These are phyloP conservation scores for Ischnura elegans DNA, from an alignment of 2,888 invertebrate genomes.

Conservation along the genomic window DNA sequence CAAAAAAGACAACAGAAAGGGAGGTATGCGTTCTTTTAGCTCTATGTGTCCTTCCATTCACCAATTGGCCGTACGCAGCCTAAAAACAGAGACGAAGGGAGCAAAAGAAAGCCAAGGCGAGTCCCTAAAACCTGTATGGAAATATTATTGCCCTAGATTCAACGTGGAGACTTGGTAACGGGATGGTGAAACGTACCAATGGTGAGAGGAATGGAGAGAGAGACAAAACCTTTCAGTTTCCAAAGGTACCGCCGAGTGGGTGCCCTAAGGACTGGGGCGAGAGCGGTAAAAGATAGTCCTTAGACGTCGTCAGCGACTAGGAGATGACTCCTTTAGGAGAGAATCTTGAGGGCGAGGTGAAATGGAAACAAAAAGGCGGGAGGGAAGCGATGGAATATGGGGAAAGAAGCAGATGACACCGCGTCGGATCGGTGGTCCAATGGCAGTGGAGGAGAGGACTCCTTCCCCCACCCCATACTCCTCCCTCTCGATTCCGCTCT, in stretches of 20 bases:
- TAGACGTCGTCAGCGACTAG: neutral
- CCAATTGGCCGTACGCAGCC: too few relatives aligned
- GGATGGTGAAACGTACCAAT: neutral
- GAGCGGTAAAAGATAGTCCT: neutral
- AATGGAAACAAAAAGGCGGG: neutral
- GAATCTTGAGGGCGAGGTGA: neutral
- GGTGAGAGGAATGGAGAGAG: neutral
- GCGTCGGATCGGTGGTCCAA: neutral
- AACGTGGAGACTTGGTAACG: too few relatives aligned
- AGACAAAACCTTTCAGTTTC: neutral
- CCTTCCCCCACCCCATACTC: too few relatives aligned
- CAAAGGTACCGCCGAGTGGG: neutral
- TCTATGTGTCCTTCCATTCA: too few relatives aligned
- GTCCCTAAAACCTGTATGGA: neutral
- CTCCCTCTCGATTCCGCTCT: neutral
- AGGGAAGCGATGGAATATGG: neutral
- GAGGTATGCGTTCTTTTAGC: too few relatives aligned
- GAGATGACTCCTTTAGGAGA: neutral
- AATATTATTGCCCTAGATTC: constrained; percentile 10
- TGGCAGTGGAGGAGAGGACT: neutral
- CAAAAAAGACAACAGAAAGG: too few relatives aligned
- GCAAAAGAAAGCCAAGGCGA: neutral
- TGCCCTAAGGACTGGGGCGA: neutral
- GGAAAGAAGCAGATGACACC: neutral
- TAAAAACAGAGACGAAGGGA: neutral